Percentiles rank a stretch among this genome's conserved stretches.
phyloP scores from a whole-genome alignment of 2,888 invertebrate genomes.

The Rhamphomyia laevipes region DNA sequence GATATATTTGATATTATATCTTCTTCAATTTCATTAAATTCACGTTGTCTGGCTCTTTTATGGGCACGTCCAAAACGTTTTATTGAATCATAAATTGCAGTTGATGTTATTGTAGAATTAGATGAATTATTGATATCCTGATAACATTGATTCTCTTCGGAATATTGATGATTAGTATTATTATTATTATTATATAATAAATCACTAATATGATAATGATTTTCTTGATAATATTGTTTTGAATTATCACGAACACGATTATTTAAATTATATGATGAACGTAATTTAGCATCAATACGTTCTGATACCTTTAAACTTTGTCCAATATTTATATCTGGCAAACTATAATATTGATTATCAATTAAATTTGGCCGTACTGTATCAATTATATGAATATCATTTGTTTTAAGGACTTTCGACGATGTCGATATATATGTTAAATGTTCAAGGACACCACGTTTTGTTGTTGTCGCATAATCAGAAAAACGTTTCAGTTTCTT shows the following conservation, averaged over 20 bases:
- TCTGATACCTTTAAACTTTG: constrained; percentile 59
- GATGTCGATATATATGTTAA: constrained; percentile 18
- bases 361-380: constrained; percentile 31
- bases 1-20: background rate
- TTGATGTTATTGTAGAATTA: constrained; percentile 1
- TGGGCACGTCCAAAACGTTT: constrained; percentile 33
- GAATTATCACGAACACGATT: constrained; percentile 19
- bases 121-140: constrained; percentile 1
- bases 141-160: constrained; percentile 1
- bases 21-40: constrained; percentile 18
- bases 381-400: constrained; percentile 14
- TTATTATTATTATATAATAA: too few species aligned
- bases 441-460: constrained; percentile 19
- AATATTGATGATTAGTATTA: background rate
- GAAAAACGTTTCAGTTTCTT: constrained; percentile 29
- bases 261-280: constrained; percentile 37
- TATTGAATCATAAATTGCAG: constrained; percentile 31
- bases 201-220: too few species aligned
- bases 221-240: background rate
- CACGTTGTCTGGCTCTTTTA: constrained; percentile 29
- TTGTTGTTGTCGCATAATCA: constrained; percentile 17
- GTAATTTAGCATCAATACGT: constrained; percentile 56
- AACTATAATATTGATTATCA: constrained; percentile 58
- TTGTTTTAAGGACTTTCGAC: constrained; percentile 14
- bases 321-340: constrained; percentile 58